Conservation (phyloP, 2,888 invertebrate genomes). For the Dorcus hopei region DNA sequence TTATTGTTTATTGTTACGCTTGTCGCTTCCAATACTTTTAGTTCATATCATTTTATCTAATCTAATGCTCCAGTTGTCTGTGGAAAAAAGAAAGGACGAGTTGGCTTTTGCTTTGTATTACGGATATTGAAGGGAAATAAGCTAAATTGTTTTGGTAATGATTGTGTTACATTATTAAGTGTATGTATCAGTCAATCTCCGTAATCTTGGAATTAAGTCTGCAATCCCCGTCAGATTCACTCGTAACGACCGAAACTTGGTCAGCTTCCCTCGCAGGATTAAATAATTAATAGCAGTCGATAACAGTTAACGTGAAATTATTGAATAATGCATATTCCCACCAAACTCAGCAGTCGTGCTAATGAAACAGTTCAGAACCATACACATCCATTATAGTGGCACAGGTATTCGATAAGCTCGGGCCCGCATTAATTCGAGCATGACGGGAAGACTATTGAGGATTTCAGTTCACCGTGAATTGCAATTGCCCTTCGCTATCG, state of each 20-base stretch:
- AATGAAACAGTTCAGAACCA: conserved; percentile 32
- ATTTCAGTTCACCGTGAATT: conserved; percentile 25
- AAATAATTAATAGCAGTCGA: conserved; percentile 30
- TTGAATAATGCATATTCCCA: conserved; percentile 30
- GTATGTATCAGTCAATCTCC: too few species aligned
- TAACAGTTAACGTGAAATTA: conserved; percentile 25
- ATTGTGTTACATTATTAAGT: too few species aligned
- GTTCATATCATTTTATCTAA: too few species aligned
- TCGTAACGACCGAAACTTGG: conserved; percentile 10
- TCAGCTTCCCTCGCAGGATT: conserved; percentile 18
- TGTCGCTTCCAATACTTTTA: too few species aligned
- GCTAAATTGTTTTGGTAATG: too few species aligned
- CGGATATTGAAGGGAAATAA: too few species aligned
- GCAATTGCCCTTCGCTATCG: conserved; percentile 12
- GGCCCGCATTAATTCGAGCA: conserved; percentile 31
- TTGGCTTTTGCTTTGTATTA: too few species aligned
- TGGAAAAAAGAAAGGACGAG: too few species aligned
- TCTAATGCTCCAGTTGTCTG: too few species aligned
- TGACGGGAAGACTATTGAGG: conserved; percentile 33
- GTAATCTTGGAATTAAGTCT: too few species aligned
- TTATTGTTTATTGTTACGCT: too few species aligned
- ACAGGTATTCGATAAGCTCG: conserved; percentile 30
- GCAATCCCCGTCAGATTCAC: background rate
- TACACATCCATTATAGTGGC: conserved; percentile 28
- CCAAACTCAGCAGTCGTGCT: conserved; percentile 29